Conservation (phyloP, 1,140 invertebrate genomes). For the Drosophila nikananu region DNA sequence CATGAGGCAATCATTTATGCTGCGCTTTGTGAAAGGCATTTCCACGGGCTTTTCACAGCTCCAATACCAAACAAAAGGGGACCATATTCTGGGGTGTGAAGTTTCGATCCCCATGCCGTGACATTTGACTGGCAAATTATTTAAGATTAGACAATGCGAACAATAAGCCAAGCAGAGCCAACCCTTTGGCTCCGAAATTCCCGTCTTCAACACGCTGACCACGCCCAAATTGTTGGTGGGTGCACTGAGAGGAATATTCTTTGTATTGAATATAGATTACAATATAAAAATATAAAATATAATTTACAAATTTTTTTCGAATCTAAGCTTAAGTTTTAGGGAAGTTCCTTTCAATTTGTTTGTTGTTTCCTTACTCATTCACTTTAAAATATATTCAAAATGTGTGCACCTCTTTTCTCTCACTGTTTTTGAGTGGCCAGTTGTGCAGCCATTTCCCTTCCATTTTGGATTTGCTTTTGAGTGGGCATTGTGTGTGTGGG, state of each 20-base stretch:
- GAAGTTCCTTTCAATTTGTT: neutral
- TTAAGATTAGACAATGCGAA: slow-evolving; percentile 59
- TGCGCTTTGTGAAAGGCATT: slow-evolving; percentile 42
- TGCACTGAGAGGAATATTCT: neutral
- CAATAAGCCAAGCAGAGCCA: slow-evolving; percentile 35
- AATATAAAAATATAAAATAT: no score
- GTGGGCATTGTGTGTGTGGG: slow-evolving; percentile 13
- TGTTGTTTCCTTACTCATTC: no score
- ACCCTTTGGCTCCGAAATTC: slow-evolving; percentile 7
- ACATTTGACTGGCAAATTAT: slow-evolving; percentile 65
- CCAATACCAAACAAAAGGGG: slow-evolving; percentile 14
- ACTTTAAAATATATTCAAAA: neutral
- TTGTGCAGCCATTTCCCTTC: slow-evolving; percentile 19
- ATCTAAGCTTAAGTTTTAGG: neutral
- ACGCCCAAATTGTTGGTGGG: slow-evolving; percentile 24
- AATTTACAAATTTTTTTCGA: neutral
- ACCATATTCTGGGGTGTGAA: slow-evolving; percentile 20
- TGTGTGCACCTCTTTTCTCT: neutral
- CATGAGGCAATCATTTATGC: slow-evolving; percentile 54
- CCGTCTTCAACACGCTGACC: slow-evolving; percentile 26
- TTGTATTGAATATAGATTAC: neutral
- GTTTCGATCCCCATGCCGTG: slow-evolving; percentile 43
- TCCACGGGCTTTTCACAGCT: slow-evolving; percentile 36
- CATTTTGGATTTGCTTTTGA: slow-evolving; percentile 35
- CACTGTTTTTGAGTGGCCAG: slow-evolving; percentile 19